Evolutionary conservation across 2,888 invertebrate genomes (phyloP).

Genomic region (Prosapia bicincta): DNA sequence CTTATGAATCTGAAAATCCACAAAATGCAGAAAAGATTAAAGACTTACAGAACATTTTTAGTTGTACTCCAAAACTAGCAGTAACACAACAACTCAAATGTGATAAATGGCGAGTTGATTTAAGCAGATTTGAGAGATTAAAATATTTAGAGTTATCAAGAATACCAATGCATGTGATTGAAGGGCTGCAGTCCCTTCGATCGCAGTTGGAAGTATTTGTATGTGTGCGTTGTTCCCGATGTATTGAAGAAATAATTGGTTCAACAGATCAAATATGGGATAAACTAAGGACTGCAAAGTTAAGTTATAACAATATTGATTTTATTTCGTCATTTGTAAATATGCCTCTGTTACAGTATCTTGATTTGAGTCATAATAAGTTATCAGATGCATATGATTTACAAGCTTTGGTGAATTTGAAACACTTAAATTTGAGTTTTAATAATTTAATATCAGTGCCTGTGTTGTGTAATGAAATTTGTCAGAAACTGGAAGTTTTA

Average conservation of each 20-base stretch:
- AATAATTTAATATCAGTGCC: conserved; percentile 59
- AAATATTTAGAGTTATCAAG: conserved; percentile 30
- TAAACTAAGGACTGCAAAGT: conserved; percentile 15
- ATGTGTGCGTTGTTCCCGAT: conserved; percentile 45
- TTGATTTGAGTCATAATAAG: conserved; percentile 64
- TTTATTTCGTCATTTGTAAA: conserved; percentile 41
- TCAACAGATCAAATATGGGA: conserved; percentile 18
- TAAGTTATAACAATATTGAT: conserved; percentile 24
- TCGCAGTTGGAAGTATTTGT: conserved; percentile 53
- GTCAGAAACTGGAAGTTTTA: conserved; percentile 54
- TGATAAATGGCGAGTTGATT: conserved; percentile 23
- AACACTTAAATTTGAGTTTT: conserved; percentile 60
- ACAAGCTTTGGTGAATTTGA: conserved; percentile 58
- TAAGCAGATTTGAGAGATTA: conserved; percentile 30
- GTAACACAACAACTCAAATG: conserved; percentile 9
- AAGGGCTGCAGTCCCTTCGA: conserved; percentile 56
- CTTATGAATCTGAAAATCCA: conserved; percentile 7
- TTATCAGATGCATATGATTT: conserved; percentile 54
- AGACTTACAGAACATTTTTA: conserved; percentile 18
- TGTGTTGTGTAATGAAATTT: conserved; percentile 53
- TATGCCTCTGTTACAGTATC: conserved; percentile 56
- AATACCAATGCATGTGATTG: conserved; percentile 26
- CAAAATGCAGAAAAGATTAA: background rate
- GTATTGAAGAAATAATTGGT: conserved; percentile 42
- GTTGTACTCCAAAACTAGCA: conserved; percentile 21